Percentiles rank a stretch among this genome's conserved stretches.
Conservation (phyloP, 2,888 invertebrate species). For the Rutpela maculata region DNA sequence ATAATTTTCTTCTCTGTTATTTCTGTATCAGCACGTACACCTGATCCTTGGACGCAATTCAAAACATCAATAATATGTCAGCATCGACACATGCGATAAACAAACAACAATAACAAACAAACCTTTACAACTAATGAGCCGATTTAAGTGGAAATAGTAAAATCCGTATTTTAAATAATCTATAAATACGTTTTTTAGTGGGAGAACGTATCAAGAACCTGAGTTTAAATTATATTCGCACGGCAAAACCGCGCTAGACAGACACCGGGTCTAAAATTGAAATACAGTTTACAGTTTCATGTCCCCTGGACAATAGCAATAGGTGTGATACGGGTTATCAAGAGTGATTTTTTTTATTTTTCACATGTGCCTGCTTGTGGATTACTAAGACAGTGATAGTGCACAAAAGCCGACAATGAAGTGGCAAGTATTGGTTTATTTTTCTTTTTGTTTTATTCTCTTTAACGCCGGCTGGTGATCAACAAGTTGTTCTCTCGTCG, state of each 20-base stretch:
- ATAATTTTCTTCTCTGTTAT: background rate
- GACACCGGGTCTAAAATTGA: constrained; percentile 51
- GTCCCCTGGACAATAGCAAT: constrained; percentile 19
- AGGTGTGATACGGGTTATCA: background rate
- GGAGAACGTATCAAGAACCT: constrained; percentile 50
- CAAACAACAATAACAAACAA: constrained; percentile 38
- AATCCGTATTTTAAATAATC: constrained; percentile 47
- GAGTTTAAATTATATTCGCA: constrained; percentile 50
- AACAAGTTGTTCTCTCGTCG: constrained; percentile 27
- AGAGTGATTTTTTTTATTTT: constrained; percentile 9
- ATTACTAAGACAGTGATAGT: constrained; percentile 8
- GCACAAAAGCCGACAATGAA: constrained; percentile 14
- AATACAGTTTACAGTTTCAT: constrained; percentile 20
- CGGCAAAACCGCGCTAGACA: constrained; percentile 43
- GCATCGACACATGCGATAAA: background rate
- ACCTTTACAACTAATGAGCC: constrained; percentile 43
- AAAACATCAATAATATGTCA: constrained; percentile 1
- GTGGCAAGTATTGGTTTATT: constrained; percentile 26
- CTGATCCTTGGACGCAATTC: background rate
- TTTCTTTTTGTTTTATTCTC: background rate
- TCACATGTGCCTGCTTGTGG: constrained; percentile 8
- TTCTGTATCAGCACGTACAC: background rate
- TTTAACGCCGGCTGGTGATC: constrained; percentile 8
- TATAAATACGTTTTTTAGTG: constrained; percentile 50
- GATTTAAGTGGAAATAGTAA: constrained; percentile 53